Base-by-base conservation (phyloP, 2,797 vertebrate species). In the Cetoscarus ocellatus region DNA sequence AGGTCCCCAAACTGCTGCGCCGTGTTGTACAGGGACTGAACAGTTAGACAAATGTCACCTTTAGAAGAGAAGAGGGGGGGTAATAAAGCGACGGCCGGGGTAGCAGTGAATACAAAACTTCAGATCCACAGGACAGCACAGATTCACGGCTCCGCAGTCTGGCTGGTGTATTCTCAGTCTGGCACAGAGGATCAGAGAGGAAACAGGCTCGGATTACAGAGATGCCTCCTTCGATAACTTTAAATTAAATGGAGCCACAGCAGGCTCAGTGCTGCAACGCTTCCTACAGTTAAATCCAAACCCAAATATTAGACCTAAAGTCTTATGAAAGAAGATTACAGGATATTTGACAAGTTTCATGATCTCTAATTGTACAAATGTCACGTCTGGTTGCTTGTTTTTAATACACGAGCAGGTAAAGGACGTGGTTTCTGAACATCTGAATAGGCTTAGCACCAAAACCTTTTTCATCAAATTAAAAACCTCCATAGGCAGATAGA, bases 21-120 rank as follows among this genome's bases (percentile, higher is more conserved):
- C 60, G 84, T 59, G 17, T 81, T 68, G 77, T 72, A 42, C 73
- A 34, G 52, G 80, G 85, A 87, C 78, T 78, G 80, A 88, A 86
- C 82, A 78, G 78, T 80, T 83, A 75, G 71, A 86, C 76, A 87
- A 90, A 91, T 84, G 80, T 90, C 85, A 89, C 79, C 75, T 84
- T 77, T 77, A 70, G 78, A 83, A 40, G 65, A 60, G 48, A 70
- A 66, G 65, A 73, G 70, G 6, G 9, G 42, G 70, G 73, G 57
- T 73, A 61, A 80, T 82, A 80, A 84, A 80, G 79, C n/a, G 47
- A 56, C 57, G 53, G 73, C 63, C 18, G 38, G 66, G n/a, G 61
- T 61, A 35, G 68, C 12, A n/a, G 63, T 17, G 71, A 70, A 70
- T 52, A 14, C 62, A 71, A 80, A 81, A 80, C 70, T 70, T 59